Percentiles rank a stretch among this genome's conserved stretches.
These are phyloP conservation scores for Gorsachius goisagi DNA, from an alignment of 2,113 vertebrate genomes.

Conservation along the genomic window DNA sequence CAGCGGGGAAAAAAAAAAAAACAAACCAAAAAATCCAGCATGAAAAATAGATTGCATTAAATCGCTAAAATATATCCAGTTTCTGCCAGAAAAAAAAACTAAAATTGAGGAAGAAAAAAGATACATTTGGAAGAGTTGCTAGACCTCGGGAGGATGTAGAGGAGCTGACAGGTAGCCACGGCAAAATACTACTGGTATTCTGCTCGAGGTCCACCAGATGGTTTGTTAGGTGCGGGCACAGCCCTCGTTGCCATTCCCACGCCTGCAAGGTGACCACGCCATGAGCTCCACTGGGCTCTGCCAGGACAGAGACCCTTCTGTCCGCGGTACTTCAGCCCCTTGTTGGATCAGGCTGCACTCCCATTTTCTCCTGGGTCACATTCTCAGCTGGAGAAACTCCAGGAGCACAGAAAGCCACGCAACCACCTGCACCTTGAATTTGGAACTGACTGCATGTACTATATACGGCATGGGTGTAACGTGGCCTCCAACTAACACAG, in stretches of 20 bases:
- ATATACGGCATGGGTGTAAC: too few relatives aligned
- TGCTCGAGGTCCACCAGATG: background rate
- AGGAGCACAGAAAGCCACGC: background rate
- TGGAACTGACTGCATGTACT: too few relatives aligned
- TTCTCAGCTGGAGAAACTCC: background rate
- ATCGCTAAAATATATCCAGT: background rate
- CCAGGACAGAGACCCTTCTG: background rate
- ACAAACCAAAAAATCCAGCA: too few relatives aligned
- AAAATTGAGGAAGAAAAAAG: background rate
- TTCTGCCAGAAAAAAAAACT: background rate
- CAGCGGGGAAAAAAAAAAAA: background rate
- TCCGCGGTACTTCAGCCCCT: background rate
- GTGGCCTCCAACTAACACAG: too few relatives aligned
- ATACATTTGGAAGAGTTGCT: background rate
- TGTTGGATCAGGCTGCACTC: background rate
- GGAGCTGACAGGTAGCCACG: background rate
- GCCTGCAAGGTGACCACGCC: background rate
- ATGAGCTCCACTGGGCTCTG: background rate
- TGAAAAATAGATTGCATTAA: background rate
- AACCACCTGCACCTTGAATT: too few relatives aligned
- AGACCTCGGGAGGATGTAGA: background rate
- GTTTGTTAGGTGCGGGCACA: too few relatives aligned
- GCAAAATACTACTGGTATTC: background rate
- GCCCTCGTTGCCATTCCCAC: background rate
- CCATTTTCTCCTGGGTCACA: background rate